Evolutionary conservation across 2,888 invertebrate species (phyloP), one percentile per base, ranked within the genome.

Genomic region (Bursaphelenchus okinawaensis): DNA sequence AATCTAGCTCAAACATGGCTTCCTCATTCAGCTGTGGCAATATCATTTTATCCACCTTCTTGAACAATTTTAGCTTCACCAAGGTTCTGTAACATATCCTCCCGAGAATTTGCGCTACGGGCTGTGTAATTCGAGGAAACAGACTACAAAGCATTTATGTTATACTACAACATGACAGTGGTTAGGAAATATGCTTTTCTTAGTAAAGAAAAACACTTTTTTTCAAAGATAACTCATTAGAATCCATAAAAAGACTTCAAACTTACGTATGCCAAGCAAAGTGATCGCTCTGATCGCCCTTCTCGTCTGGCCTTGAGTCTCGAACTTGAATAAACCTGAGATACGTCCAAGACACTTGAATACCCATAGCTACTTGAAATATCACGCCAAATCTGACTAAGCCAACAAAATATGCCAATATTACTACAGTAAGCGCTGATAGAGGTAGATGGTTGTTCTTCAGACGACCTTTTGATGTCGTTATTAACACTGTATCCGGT

Each of bases 381-480:
- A 62, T 59, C 19, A 64, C 70, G 9, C 19, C 60, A 16, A 8
- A n/a, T 16, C 60, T 19, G n/a, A 59, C 60, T 4, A 59, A 20
- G 12, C 76, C 70, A 27, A 72, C 58, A 9, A 72, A 26, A 59
- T 65, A 68, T 16, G 71, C 55, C 24, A 71, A 28, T 9, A 63
- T 16, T 6, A 73, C 62, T n/a, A 73, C 29, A 20, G 67, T 55
- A 29, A 74, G 27, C 4, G 71, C 72, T 16, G 67, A 67, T 52
- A 75, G 68, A 4, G 80, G 80, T 27, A 80, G 68, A 68, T 80
- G 78, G 1, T 75, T 77, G 63, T 80, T 79, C 63, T 80, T 80
- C 57, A 80, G 56, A 9, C 80, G 72, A 29, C 80, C 80, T 40
- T 73, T 57, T 8, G 78, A 77, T 22, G 79, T 80, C 2, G 74